Percentiles rank a stretch among this genome's conserved stretches.
Evolutionary conservation across 2,113 vertebrate species (phyloP).

Genomic region (Urocolius indicus): DNA sequence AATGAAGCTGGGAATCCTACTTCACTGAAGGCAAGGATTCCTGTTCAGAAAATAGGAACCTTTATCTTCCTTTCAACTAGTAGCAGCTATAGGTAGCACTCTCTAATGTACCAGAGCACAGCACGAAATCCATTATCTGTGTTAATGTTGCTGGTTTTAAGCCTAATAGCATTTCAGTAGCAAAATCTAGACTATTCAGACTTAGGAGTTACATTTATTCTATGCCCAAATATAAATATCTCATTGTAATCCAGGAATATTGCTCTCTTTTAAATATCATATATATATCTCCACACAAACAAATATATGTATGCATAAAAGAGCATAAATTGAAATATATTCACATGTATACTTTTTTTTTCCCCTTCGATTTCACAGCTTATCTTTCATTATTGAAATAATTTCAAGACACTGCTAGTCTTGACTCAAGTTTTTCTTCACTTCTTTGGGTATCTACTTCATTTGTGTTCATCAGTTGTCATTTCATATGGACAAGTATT

Average conservation of each 20-base stretch:
- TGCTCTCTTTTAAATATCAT: background rate
- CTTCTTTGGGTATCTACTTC: slow-evolving; percentile 25
- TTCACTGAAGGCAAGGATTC: background rate
- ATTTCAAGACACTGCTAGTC: background rate
- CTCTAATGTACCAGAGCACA: slow-evolving; percentile 32
- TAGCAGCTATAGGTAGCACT: slow-evolving; percentile 27
- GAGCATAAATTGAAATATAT: background rate
- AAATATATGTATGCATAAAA: background rate
- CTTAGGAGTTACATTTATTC: slow-evolving; percentile 17
- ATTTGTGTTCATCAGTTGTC: slow-evolving; percentile 41
- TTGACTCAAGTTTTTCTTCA: slow-evolving; percentile 30
- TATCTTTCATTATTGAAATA: slow-evolving; percentile 28
- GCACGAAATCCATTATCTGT: slow-evolving; percentile 32
- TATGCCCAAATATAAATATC: slow-evolving; percentile 30
- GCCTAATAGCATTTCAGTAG: slow-evolving; percentile 24
- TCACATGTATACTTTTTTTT: background rate
- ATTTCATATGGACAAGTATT: slow-evolving; percentile 54
- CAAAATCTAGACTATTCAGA: slow-evolving; percentile 40
- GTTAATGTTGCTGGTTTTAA: slow-evolving; percentile 52
- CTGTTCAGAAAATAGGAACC: background rate
- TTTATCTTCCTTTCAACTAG: slow-evolving; percentile 29
- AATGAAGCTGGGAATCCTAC: background rate
- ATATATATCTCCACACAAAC: accelerated
- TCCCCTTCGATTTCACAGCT: background rate
- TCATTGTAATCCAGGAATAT: slow-evolving; percentile 1